A percentile compares a stretch with the other conserved stretches of the same genome.
Conservation (phyloP, 2,888 invertebrate species). For the Lycaena phlaeas region DNA sequence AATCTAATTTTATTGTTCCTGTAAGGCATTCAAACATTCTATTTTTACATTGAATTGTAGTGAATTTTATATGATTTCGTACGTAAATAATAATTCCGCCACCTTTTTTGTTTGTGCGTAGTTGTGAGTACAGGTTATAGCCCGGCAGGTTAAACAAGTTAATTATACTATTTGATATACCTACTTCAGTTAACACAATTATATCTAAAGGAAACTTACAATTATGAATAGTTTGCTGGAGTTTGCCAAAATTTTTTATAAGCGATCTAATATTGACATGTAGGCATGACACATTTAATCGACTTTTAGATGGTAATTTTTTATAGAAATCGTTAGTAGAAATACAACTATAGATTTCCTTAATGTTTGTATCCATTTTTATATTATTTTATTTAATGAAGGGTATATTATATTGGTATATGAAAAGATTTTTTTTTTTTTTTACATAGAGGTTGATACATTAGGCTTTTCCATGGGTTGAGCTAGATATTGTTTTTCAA, state of each 20-base stretch:
- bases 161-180: background rate
- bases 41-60: background rate
- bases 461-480: too few species aligned
- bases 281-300: background rate
- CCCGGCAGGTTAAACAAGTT: constrained; percentile 7
- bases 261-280: constrained; percentile 1
- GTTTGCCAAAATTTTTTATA: constrained; percentile 1
- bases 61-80: constrained; percentile 9
- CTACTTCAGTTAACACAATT: constrained; percentile 4
- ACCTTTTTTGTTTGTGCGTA: constrained; percentile 9
- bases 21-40: constrained; percentile 8
- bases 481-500: too few species aligned
- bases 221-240: too few species aligned
- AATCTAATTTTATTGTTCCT: constrained; percentile 5
- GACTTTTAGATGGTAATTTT: background rate
- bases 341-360: too few species aligned
- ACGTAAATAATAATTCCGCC: constrained; percentile 12
- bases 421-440: too few species aligned
- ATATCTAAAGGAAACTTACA: constrained; percentile 1
- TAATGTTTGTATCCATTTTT: too few species aligned
- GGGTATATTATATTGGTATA: too few species aligned
- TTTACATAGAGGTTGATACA: too few species aligned
- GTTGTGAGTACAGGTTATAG: constrained; percentile 11
- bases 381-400: too few species aligned
- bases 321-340: background rate